phyloP scores from a whole-genome alignment of 1,140 invertebrate genomes.

The Pantala flavescens region DNA sequence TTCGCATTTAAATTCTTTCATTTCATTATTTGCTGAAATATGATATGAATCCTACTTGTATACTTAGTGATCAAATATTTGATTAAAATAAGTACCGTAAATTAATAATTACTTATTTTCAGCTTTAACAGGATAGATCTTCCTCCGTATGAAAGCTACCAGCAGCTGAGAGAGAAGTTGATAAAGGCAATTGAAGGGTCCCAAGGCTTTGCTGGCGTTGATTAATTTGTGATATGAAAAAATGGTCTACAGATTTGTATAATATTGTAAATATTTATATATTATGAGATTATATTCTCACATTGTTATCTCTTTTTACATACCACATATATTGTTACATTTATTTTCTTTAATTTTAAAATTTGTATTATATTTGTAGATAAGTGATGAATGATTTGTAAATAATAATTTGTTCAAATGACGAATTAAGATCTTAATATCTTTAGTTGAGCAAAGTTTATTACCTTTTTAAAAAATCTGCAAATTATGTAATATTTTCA shows the following conservation, averaged over 20 bases:
- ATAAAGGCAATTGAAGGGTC: conserved; percentile 96
- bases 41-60: too few relatives aligned
- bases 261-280: neutral
- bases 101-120: too few relatives aligned
- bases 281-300: neutral
- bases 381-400: neutral
- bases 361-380: neutral
- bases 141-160: conserved; percentile 92
- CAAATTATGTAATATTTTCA: neutral
- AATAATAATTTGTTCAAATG: neutral
- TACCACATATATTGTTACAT: neutral
- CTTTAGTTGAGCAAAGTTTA: neutral
- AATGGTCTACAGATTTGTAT: neutral
- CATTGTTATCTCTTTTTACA: neutral
- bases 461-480: neutral
- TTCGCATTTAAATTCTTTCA: too few relatives aligned
- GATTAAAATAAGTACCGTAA: too few relatives aligned
- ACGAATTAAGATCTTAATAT: neutral
- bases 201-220: conserved; percentile 95
- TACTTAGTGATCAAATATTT: too few relatives aligned
- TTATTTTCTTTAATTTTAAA: neutral
- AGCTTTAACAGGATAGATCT: conserved; percentile 96
- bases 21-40: too few relatives aligned
- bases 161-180: conserved; percentile 87
- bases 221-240: conserved; percentile 46